A percentile compares a stretch with the other conserved stretches of the same genome.
phyloP scores from a whole-genome alignment of 2,888 invertebrate genomes.

The Rugalucina vietnamica region DNA sequence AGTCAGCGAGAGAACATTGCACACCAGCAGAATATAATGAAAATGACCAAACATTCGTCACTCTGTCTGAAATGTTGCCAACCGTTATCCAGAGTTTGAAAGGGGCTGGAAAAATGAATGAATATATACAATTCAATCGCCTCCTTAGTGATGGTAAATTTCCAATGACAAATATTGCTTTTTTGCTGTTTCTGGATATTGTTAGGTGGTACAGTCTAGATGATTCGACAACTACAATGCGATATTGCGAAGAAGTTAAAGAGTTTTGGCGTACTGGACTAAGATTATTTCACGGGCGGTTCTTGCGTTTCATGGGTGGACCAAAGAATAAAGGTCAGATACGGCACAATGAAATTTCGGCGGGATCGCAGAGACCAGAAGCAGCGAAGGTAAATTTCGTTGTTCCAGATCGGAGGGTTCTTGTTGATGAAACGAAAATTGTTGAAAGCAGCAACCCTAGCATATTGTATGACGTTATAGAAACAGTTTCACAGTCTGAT shows the following conservation, averaged over 20 bases:
- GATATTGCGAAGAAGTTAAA: constrained; percentile 40
- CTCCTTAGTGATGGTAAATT: constrained; percentile 23
- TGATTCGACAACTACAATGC: constrained; percentile 20
- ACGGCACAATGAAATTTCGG: neutral
- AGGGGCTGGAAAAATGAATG: constrained; percentile 17
- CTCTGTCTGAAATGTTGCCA: neutral
- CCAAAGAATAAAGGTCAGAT: constrained; percentile 46
- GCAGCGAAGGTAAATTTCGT: constrained; percentile 37
- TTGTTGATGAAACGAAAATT: constrained; percentile 23
- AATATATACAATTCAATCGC: constrained; percentile 20
- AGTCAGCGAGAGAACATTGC: too few species aligned
- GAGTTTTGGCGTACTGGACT: constrained; percentile 43
- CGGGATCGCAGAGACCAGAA: constrained; percentile 3
- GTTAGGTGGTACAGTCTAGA: constrained; percentile 46
- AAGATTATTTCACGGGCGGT: constrained; percentile 42
- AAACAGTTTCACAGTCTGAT: too few species aligned
- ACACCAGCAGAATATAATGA: too few species aligned
- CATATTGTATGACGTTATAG: too few species aligned
- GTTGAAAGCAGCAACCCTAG: too few species aligned
- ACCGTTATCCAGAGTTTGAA: constrained; percentile 5
- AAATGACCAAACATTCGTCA: neutral
- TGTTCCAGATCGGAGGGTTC: constrained; percentile 39
- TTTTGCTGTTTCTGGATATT: constrained; percentile 45
- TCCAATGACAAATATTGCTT: constrained; percentile 43
- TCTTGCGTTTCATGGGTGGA: constrained; percentile 46